Evolutionary conservation across 2,113 vertebrate genomes (phyloP).

Genomic region (Microcebus griseorufus): DNA sequence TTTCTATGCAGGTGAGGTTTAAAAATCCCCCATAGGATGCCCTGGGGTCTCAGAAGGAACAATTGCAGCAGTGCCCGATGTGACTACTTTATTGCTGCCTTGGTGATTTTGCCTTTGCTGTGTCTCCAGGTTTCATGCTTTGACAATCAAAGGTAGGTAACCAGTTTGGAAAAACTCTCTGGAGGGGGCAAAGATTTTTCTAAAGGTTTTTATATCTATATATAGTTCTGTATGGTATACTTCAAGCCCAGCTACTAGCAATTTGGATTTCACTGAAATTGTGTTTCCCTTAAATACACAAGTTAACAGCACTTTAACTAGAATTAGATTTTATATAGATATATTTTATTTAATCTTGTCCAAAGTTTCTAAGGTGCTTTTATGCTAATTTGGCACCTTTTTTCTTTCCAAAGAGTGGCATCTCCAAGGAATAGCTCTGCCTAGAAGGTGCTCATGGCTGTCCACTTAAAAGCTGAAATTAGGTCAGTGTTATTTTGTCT

Average conservation of each 20-base stretch:
- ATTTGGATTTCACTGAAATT: slow-evolving; percentile 27
- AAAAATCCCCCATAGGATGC: not conserved
- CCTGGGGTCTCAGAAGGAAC: not conserved
- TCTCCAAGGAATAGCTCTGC: not conserved
- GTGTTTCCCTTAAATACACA: slow-evolving; percentile 21
- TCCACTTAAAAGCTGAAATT: not conserved
- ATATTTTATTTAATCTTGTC: slow-evolving; percentile 16
- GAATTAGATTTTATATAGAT: not conserved
- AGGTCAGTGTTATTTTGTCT: slow-evolving; percentile 59
- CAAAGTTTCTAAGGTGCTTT: not conserved
- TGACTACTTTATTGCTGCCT: not conserved
- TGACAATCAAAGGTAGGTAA: slow-evolving; percentile 45
- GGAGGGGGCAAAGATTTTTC: not conserved
- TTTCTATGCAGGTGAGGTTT: not conserved
- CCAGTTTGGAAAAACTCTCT: slow-evolving; percentile 5
- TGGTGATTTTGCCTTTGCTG: slow-evolving; percentile 5
- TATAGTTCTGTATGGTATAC: not conserved
- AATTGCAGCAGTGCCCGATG: not conserved
- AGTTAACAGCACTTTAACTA: not conserved
- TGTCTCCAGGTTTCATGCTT: slow-evolving; percentile 13
- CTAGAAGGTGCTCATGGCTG: rapidly evolving
- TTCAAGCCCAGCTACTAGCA: slow-evolving; percentile 22
- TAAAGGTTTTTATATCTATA: not conserved
- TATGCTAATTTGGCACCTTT: not conserved
- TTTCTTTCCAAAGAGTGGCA: not conserved